phyloP scores from a whole-genome alignment of 2,888 invertebrate genomes.

The Latrodectus elegans region DNA sequence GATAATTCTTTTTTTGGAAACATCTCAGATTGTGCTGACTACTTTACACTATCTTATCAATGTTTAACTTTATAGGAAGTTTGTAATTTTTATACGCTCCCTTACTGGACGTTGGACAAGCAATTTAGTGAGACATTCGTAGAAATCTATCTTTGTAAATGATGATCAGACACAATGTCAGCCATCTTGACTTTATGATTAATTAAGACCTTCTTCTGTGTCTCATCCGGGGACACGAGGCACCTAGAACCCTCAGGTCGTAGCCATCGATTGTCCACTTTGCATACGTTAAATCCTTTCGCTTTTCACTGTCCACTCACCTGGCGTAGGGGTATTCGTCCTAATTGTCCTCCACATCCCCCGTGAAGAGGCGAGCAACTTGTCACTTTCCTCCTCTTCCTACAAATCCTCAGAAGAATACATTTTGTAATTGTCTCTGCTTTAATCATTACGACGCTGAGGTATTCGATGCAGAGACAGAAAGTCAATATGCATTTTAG shows the following conservation, averaged over 20 bases:
- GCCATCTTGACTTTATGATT: conserved; percentile 61
- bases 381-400: background rate
- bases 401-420: conserved; percentile 2
- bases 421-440: background rate
- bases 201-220: conserved; percentile 61
- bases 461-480: no score
- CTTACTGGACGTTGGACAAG: conserved; percentile 23
- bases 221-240: conserved; percentile 41
- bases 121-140: conserved; percentile 36
- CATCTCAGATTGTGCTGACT: no score
- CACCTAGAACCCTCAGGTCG: conserved; percentile 21
- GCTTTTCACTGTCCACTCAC: conserved; percentile 1
- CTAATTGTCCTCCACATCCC: conserved; percentile 33
- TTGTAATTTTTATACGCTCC: conserved; percentile 7
- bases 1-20: no score
- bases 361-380: background rate
- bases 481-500: no score
- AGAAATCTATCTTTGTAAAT: conserved; percentile 60
- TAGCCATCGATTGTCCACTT: conserved; percentile 41
- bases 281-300: conserved; percentile 43
- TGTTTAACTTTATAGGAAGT: background rate
- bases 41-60: no score
- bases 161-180: conserved; percentile 63
- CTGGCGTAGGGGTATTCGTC: conserved; percentile 13
- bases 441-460: no score